Base-by-base conservation (phyloP, 1,140 invertebrate species). In the Lepidurus couesii region DNA sequence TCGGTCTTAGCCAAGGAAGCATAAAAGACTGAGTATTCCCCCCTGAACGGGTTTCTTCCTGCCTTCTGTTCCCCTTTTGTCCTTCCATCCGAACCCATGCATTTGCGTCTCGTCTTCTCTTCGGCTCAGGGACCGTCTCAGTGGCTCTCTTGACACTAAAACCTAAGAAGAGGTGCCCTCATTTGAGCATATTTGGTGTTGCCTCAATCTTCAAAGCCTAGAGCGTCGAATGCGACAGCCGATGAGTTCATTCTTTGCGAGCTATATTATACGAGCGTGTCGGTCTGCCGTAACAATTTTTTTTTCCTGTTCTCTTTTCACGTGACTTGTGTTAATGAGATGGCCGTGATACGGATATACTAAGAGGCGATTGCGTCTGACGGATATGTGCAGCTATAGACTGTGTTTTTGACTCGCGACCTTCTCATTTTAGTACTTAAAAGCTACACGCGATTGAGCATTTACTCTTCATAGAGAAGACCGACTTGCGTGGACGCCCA, bases 401-500 rank as follows among this genome's bases (percentile, higher is more conserved):
- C n/a, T 65, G 53, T 65, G 16, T 65, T 65, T 21, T 47, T 5
- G 13, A 65, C 53, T 65, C 53, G 53, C 53, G 21, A 65, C 53
- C 53, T 65, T 65, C 53, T 16, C 53, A 65, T 65, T 65, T 65
- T 9, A 7, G 3, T 65, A 65, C 53, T 21, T 65, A 16, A 21
- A 13, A 65, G 8, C 16, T 7, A 16, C 53, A 65, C 53, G 53
- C 53, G 53, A 65, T 65, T 9, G 21, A 65, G 53, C 53, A 9
- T 65, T 65, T 65, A 65, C 16, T 65, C 53, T 65, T 65, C n/a
- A 65, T 65, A 65, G 21, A 21, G 53, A 65, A 65, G n/a, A 21
- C 16, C 16, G n/a, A 13, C 21, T 10, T 21, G 53, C 16, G 13
- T 65, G 53, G 13, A 65, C 53, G 53, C 53, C 53, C 53, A 65